Conservation (phyloP, 2,888 invertebrate species). For the Andrena bicolor region DNA sequence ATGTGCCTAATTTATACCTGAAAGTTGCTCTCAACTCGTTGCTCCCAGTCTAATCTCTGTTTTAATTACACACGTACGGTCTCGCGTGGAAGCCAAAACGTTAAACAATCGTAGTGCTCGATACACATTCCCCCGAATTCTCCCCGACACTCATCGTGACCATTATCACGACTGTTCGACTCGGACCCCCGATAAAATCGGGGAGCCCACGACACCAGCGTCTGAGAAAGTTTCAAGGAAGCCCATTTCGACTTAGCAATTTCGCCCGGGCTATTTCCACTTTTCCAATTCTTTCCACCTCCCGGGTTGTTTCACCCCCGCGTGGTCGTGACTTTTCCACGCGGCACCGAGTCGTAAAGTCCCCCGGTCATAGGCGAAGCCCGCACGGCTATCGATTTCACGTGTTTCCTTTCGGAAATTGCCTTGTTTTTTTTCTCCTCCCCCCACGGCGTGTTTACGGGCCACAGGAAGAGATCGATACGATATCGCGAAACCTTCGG, state of each 20-base stretch:
- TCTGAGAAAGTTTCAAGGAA: constrained; percentile 55
- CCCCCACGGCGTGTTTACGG: constrained; percentile 47
- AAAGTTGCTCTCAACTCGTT: too few species aligned
- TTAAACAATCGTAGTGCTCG: not conserved
- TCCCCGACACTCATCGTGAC: constrained; percentile 23
- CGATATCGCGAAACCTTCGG: constrained; percentile 71
- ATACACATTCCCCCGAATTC: constrained; percentile 17
- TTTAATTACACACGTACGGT: too few species aligned
- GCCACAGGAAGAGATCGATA: constrained; percentile 72
- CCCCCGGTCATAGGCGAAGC: constrained; percentile 50
- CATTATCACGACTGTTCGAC: constrained; percentile 42
- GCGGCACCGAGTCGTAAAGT: constrained; percentile 65
- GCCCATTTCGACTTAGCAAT: constrained; percentile 65
- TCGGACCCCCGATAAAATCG: constrained; percentile 55
- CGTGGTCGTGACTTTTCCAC: constrained; percentile 69
- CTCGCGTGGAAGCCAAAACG: too few species aligned
- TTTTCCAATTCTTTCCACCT: constrained; percentile 61
- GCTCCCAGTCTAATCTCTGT: too few species aligned
- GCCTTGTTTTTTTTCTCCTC: constrained; percentile 65
- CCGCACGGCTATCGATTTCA: constrained; percentile 72
- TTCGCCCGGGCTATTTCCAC: constrained; percentile 59
- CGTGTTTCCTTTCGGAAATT: constrained; percentile 77
- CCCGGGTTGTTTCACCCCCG: constrained; percentile 43
- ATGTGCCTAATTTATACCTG: too few species aligned
- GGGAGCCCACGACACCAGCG: constrained; percentile 48